Percentiles rank a stretch among this genome's conserved stretches.
Evolutionary conservation across 2,797 vertebrate species (phyloP).

Genomic region (Gallinago nigripennis): DNA sequence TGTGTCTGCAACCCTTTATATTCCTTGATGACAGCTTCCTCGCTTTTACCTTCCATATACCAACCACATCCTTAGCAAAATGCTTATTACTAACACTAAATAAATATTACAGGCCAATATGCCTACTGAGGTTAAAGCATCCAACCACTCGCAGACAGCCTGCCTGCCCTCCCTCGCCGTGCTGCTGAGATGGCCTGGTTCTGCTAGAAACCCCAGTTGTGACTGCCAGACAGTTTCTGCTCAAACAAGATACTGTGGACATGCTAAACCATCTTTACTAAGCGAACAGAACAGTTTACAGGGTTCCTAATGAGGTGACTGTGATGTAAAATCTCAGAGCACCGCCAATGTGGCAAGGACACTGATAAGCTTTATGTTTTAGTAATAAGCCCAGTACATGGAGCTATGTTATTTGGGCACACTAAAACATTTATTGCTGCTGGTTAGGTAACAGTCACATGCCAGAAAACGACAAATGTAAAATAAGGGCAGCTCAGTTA

Average conservation of each 20-base stretch:
- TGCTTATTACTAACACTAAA: not conserved
- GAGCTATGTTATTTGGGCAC: not conserved
- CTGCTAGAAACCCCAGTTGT: not conserved
- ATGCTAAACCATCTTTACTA: not conserved
- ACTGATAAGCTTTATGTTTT: not conserved
- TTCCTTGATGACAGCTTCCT: not conserved
- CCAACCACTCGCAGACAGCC: not conserved
- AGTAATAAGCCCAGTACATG: not conserved
- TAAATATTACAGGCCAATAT: not conserved
- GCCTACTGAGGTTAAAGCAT: not conserved
- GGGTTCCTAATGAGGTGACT: not conserved
- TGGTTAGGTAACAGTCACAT: conserved; percentile 21
- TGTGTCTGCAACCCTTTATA: not conserved
- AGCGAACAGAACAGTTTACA: not conserved
- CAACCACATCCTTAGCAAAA: conserved; percentile 9
- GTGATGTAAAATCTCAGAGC: not conserved
- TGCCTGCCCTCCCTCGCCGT: not conserved
- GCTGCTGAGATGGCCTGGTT: not conserved
- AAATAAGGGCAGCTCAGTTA: not conserved
- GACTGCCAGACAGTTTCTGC: not conserved
- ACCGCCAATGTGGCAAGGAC: not conserved
- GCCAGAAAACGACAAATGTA: not conserved
- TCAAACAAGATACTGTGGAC: not conserved
- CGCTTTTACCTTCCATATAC: not conserved
- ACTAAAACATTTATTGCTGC: conserved; percentile 39